Evolutionary conservation across 2,797 vertebrate species (phyloP).

Genomic region (Otolemur crassicaudatus): DNA sequence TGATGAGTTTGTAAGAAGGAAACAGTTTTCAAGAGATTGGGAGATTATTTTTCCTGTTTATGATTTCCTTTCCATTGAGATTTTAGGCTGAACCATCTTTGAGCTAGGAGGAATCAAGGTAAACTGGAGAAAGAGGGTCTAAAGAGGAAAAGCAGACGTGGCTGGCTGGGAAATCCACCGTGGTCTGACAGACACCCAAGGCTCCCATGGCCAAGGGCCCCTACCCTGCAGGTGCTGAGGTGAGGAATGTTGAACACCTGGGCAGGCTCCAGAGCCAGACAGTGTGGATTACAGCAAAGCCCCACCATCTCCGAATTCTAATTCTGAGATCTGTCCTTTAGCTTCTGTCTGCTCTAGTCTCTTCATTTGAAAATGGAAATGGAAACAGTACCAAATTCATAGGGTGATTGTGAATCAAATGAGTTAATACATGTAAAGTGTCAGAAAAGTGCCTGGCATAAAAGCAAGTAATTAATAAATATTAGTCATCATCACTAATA

Average conservation of each 20-base stretch:
- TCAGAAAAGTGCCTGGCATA: background rate
- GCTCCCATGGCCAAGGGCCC: background rate
- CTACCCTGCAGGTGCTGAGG: background rate
- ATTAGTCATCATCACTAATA: background rate
- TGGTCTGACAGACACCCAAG: background rate
- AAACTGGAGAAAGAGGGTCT: background rate
- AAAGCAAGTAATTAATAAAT: background rate
- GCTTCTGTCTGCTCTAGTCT: background rate
- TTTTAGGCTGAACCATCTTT: background rate
- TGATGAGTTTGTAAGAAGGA: background rate
- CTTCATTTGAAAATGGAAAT: background rate
- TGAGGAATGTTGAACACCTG: rapidly evolving
- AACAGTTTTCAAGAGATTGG: background rate
- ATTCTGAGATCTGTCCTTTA: background rate
- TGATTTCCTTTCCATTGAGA: background rate
- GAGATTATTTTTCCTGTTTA: background rate
- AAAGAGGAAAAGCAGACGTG: background rate
- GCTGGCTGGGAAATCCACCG: background rate
- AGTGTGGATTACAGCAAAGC: background rate
- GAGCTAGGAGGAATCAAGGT: background rate
- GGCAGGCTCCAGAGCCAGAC: background rate
- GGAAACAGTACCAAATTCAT: background rate
- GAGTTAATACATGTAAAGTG: background rate
- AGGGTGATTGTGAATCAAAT: background rate
- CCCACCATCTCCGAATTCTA: background rate